phyloP scores from a whole-genome alignment of 37 sponge, comb jelly and placozoan genomes.

The Bolinopsis microptera region DNA sequence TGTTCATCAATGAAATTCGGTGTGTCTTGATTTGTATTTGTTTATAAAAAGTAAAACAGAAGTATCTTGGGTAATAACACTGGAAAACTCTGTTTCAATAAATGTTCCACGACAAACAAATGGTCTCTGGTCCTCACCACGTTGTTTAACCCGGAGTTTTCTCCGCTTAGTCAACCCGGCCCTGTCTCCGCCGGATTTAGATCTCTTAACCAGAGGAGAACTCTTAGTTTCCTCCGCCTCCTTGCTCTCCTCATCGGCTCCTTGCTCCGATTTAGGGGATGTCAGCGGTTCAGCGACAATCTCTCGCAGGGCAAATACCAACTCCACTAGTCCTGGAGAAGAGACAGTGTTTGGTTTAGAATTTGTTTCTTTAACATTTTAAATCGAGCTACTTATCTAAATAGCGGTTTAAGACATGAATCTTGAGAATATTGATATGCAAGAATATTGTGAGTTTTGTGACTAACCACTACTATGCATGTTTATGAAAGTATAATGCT shows the following conservation, averaged over 20 bases:
- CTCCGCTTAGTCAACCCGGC: neutral
- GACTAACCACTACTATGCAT: neutral
- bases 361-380: no score
- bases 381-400: no score
- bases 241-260: neutral
- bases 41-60: no score
- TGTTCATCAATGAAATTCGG: no score
- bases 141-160: conserved; percentile 28
- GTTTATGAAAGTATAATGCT: no score
- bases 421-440: no score
- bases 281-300: neutral
- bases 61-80: no score
- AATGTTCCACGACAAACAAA: no score
- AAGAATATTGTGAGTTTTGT: no score
- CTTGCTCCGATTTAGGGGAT: neutral
- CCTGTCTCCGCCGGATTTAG: neutral
- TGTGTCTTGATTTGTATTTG: no score
- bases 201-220: conserved; percentile 12
- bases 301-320: conserved; percentile 23
- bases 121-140: neutral
- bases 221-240: conserved; percentile 6
- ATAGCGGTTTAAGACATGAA: no score
- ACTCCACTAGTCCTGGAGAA: conserved; percentile 26
- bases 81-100: no score
- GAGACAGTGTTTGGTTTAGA: neutral